Percentiles rank a stretch among this genome's conserved stretches.
These are phyloP conservation scores for Pedetes capensis DNA, from an alignment of 2,113 vertebrate genomes.

Conservation along the genomic window DNA sequence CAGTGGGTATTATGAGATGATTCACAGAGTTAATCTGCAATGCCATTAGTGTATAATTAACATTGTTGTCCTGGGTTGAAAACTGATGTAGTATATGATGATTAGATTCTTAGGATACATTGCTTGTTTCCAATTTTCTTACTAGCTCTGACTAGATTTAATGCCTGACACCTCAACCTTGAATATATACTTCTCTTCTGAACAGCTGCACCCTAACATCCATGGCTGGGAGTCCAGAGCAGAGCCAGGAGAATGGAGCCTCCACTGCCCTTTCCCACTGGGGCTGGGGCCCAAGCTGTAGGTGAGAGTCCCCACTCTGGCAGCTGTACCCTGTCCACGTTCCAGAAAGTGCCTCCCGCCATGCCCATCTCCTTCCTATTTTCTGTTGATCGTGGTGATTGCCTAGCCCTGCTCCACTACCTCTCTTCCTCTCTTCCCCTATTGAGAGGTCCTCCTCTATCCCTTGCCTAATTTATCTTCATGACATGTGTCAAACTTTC, in stretches of 20 bases:
- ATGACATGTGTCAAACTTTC: background rate
- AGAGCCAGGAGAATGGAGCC: background rate
- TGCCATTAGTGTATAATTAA: background rate
- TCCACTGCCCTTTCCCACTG: background rate
- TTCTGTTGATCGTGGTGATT: conserved; percentile 25
- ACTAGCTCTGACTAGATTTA: background rate
- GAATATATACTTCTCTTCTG: background rate
- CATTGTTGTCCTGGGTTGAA: background rate
- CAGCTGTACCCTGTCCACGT: background rate
- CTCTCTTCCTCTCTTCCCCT: conserved; percentile 65
- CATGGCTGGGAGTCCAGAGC: background rate
- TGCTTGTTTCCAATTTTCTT: background rate
- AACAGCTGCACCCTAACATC: background rate
- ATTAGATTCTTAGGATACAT: background rate
- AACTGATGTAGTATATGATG: background rate
- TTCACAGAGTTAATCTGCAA: background rate
- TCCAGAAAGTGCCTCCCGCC: background rate
- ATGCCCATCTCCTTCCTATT: conserved; percentile 44
- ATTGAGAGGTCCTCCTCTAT: background rate
- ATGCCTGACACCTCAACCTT: background rate
- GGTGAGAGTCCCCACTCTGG: background rate
- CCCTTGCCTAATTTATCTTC: background rate
- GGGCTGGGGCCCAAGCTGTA: too few relatives aligned
- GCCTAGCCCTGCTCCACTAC: conserved; percentile 40
- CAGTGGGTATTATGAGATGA: background rate